Evolutionary conservation across 2,113 vertebrate genomes (phyloP).

Genomic region (Syrmaticus mikado): DNA sequence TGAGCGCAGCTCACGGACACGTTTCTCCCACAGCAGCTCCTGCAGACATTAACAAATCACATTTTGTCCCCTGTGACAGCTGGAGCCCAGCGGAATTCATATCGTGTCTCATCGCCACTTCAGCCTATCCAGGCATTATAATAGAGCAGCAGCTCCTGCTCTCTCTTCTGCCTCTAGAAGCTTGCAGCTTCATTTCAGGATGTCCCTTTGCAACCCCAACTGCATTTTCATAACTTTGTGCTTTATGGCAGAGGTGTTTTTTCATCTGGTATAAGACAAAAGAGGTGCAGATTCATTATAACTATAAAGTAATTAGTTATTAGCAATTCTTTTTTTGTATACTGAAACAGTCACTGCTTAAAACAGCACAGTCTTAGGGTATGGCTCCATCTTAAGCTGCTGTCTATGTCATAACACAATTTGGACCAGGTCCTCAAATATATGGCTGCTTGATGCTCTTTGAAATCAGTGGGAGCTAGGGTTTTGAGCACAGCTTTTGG

Average conservation of each 20-base stretch:
- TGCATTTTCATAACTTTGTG: background rate
- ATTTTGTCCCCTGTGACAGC: background rate
- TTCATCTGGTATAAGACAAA: background rate
- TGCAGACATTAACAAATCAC: background rate
- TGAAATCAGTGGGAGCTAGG: background rate
- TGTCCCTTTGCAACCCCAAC: background rate
- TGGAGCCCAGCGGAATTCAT: background rate
- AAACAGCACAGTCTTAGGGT: background rate
- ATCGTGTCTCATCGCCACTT: background rate
- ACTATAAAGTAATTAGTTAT: background rate
- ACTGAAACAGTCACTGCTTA: background rate
- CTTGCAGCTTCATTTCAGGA: background rate
- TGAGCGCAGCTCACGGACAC: background rate
- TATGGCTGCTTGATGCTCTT: background rate
- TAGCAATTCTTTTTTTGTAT: background rate
- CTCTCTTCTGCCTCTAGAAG: background rate
- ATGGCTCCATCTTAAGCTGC: background rate
- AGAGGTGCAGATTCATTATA: background rate
- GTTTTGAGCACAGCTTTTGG: background rate
- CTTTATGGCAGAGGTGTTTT: background rate
- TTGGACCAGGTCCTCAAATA: background rate
- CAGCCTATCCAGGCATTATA: background rate
- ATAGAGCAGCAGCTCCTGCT: background rate
- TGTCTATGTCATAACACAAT: background rate
- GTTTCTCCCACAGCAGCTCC: conserved; percentile 42